These are phyloP conservation scores for Dicyrtoma fusca DNA, from an alignment of 2,888 invertebrate species.

Conservation along the genomic window DNA sequence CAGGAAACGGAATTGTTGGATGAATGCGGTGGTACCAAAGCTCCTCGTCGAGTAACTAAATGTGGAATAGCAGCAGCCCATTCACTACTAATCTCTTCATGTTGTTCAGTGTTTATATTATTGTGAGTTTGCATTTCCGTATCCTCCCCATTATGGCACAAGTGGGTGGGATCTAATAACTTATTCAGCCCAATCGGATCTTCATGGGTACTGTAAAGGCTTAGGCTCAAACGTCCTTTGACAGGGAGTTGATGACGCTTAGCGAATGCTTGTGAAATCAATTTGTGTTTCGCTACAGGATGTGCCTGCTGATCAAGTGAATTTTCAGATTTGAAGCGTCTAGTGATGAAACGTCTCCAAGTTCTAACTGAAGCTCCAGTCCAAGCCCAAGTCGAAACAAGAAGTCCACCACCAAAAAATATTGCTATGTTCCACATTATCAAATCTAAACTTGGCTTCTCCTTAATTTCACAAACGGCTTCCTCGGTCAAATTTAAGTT, in stretches of 20 bases:
- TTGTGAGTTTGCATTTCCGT: conserved; percentile 57
- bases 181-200: conserved; percentile 74
- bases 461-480: conserved; percentile 47
- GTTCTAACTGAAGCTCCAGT: conserved; percentile 79
- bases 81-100: conserved; percentile 83
- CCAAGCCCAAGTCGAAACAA: conserved; percentile 95
- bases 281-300: conserved; percentile 76
- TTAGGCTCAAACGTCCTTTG: conserved; percentile 83
- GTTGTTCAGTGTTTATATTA: conserved; percentile 68
- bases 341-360: conserved; percentile 80
- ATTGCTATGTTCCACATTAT: conserved; percentile 40
- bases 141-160: conserved; percentile 45
- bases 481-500: conserved; percentile 49
- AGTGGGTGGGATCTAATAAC: conserved; percentile 49
- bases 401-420: conserved; percentile 68
- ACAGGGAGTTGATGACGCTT: conserved; percentile 80
- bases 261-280: conserved; percentile 88
- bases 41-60: conserved; percentile 80
- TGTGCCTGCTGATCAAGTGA: conserved; percentile 33
- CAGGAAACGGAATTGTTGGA: conserved; percentile 58
- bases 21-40: conserved; percentile 66
- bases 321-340: conserved; percentile 31
- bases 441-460: conserved; percentile 44
- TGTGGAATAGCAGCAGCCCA: conserved; percentile 91
- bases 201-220: conserved; percentile 81